phyloP scores from a whole-genome alignment of 1,140 invertebrate species.

The Pemphigus obesinymphae region DNA sequence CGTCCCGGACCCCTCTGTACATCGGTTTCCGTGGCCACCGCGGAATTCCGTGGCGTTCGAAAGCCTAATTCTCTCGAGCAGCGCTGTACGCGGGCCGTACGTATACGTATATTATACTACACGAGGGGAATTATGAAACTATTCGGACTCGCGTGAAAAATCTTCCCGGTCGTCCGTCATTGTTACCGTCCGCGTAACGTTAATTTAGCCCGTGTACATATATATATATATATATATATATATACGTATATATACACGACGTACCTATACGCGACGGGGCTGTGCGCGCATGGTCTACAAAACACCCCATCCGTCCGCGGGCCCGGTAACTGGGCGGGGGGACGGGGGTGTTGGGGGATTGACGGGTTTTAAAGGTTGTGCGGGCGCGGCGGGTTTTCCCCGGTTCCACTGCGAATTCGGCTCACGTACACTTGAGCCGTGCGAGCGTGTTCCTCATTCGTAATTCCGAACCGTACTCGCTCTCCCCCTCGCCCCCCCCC shows the following conservation, averaged over 20 bases:
- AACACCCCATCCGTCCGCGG: background rate
- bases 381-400: conserved; percentile 15
- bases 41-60: background rate
- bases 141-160: conserved; percentile 14
- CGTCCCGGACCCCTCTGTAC: too few relatives aligned
- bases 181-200: conserved; percentile 26
- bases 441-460: conserved; percentile 40
- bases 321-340: background rate
- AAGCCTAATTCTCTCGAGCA: background rate
- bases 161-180: conserved; percentile 9
- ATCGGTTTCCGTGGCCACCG: too few relatives aligned
- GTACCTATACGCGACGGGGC: too few relatives aligned
- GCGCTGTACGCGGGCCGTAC: background rate
- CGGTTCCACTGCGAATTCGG: conserved; percentile 26
- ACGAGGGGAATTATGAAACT: conserved; percentile 3
- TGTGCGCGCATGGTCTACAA: conserved; percentile 32
- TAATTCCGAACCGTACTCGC: conserved; percentile 43
- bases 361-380: conserved; percentile 24
- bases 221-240: too few relatives aligned
- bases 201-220: conserved; percentile 6
- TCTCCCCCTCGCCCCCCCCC: conserved; percentile 47
- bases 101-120: too few relatives aligned
- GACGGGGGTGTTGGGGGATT: background rate
- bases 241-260: too few relatives aligned
- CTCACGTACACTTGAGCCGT: conserved; percentile 39